These are phyloP conservation scores for Euplexia lucipara DNA, from an alignment of 2,888 invertebrate species.

Conservation along the genomic window DNA sequence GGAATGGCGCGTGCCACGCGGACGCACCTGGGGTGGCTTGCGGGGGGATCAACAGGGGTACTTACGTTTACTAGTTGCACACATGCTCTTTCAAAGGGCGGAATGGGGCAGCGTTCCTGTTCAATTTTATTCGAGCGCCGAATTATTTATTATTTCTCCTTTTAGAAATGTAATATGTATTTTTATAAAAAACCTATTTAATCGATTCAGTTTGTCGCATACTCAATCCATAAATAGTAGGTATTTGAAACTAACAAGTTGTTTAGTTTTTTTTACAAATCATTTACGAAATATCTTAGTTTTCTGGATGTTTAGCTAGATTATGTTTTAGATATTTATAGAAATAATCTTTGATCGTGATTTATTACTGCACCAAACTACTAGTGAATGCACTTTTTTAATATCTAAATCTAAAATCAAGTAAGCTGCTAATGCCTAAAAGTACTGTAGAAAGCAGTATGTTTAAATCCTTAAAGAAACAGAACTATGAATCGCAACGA, in stretches of 20 bases:
- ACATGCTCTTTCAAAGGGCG: slow-evolving; percentile 89
- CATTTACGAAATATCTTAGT: too few species aligned
- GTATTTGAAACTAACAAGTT: too few species aligned
- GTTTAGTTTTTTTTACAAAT: too few species aligned
- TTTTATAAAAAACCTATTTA: too few species aligned
- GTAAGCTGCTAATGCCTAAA: not conserved
- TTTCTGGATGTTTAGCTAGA: too few species aligned
- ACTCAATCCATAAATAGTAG: too few species aligned
- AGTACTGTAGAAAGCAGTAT: not conserved
- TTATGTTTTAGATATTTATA: too few species aligned
- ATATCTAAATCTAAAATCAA: not conserved
- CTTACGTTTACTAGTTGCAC: slow-evolving; percentile 90
- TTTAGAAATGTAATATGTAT: not conserved
- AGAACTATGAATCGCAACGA: slow-evolving; percentile 53
- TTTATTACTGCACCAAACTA: too few species aligned
- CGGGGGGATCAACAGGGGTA: slow-evolving; percentile 90
- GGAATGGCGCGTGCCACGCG: slow-evolving; percentile 90
- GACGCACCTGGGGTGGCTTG: slow-evolving; percentile 88
- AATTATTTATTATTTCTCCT: not conserved
- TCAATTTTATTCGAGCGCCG: slow-evolving; percentile 51
- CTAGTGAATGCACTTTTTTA: too few species aligned
- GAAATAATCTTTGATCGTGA: too few species aligned
- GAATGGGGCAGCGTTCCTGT: slow-evolving; percentile 79
- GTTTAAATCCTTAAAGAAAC: not conserved
- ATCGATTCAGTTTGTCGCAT: too few species aligned